These are phyloP conservation scores for Phalanger gymnotis DNA, from an alignment of 2,797 vertebrate genomes.

Conservation along the genomic window DNA sequence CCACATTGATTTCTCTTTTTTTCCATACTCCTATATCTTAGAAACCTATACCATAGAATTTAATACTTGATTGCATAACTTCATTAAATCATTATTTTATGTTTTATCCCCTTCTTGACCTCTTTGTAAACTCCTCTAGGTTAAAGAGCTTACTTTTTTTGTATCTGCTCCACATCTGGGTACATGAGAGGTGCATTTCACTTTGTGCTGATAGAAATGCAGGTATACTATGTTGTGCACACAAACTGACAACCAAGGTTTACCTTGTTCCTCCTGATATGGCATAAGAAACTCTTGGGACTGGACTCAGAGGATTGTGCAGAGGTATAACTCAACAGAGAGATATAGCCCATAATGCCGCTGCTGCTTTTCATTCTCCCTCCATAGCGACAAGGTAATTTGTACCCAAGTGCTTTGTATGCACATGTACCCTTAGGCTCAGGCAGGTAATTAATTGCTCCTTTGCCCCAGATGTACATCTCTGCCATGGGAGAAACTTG, in stretches of 20 bases:
- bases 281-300: not conserved
- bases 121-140: constrained; percentile 19
- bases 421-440: constrained; percentile 10
- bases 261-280: not conserved
- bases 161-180: not conserved
- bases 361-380: constrained; percentile 10
- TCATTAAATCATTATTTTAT: constrained; percentile 45
- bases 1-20: constrained; percentile 11
- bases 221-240: not conserved
- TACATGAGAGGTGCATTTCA: not conserved
- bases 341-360: not conserved
- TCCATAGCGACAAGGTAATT: constrained; percentile 13
- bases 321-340: not conserved
- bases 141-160: constrained; percentile 31
- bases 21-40: constrained; percentile 38
- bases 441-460: not conserved
- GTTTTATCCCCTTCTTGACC: constrained; percentile 5
- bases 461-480: not conserved
- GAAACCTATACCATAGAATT: constrained; percentile 38
- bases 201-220: not conserved
- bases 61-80: constrained; percentile 14
- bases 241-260: not conserved
- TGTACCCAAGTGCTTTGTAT: constrained; percentile 5
- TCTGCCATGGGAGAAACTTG: not conserved
- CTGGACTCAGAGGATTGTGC: not conserved